A percentile compares a stretch with the other conserved stretches of the same genome.
Evolutionary conservation across 2,888 invertebrate species (phyloP).

Genomic region (Rutpela maculata): DNA sequence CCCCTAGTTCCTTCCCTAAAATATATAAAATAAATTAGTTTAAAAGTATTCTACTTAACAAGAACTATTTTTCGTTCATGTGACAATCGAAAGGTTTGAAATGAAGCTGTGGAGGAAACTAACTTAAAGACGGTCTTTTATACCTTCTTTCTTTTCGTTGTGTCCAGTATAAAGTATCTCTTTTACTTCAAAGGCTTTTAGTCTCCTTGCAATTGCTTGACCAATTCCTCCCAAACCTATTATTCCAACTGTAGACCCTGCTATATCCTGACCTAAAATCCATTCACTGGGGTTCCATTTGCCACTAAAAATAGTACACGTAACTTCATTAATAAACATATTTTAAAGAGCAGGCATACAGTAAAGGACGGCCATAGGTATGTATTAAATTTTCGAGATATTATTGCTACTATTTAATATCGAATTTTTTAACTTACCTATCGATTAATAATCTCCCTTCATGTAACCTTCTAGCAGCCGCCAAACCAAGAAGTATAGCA

Average conservation of each 20-base stretch:
- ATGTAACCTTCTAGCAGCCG: slow-evolving; percentile 84
- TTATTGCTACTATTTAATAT: not conserved
- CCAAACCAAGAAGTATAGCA: slow-evolving; percentile 85
- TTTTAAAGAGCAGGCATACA: too few relatives aligned
- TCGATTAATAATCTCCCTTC: slow-evolving; percentile 84
- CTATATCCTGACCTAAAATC: slow-evolving; percentile 87
- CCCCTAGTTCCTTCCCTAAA: slow-evolving; percentile 76
- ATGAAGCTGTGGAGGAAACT: too few relatives aligned
- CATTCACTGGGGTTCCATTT: slow-evolving; percentile 76
- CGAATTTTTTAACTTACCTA: slow-evolving; percentile 71
- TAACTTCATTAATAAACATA: not conserved
- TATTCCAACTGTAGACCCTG: slow-evolving; percentile 87
- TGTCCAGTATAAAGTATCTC: slow-evolving; percentile 87
- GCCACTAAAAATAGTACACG: slow-evolving; percentile 11
- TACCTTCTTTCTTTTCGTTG: slow-evolving; percentile 79
- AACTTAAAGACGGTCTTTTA: not conserved
- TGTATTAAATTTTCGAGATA: too few relatives aligned
- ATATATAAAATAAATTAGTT: slow-evolving; percentile 32
- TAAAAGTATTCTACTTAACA: not conserved
- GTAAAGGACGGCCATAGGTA: too few relatives aligned
- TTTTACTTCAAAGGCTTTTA: slow-evolving; percentile 84
- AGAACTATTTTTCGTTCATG: too few relatives aligned
- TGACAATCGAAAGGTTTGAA: too few relatives aligned
- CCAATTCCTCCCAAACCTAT: slow-evolving; percentile 89
- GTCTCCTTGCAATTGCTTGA: slow-evolving; percentile 82